Conservation (phyloP, 1,140 invertebrate genomes). For the Drosophila nigromelanica region DNA sequence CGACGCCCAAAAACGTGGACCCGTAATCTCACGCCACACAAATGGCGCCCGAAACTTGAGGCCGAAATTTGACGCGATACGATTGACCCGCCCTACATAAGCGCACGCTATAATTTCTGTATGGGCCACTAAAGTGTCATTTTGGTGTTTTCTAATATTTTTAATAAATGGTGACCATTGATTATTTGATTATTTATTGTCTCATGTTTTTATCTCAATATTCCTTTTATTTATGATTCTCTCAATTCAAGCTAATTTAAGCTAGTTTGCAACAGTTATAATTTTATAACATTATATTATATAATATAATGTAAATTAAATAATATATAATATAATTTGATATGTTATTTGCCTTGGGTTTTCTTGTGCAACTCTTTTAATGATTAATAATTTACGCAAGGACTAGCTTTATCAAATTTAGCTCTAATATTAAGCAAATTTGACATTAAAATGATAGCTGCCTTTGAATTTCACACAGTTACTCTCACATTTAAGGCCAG, state of each 20-base stretch:
- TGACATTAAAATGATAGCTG: background rate
- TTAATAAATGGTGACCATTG: constrained; percentile 35
- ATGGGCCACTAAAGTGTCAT: constrained; percentile 51
- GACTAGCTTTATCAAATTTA: no score
- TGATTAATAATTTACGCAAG: no score
- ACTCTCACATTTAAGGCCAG: constrained; percentile 2
- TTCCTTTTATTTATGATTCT: no score
- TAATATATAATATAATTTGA: background rate
- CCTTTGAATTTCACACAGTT: background rate
- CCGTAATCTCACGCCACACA: no score
- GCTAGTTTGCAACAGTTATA: no score
- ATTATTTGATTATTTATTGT: constrained; percentile 1
- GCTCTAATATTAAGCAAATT: background rate
- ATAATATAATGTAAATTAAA: background rate
- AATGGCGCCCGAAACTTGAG: no score
- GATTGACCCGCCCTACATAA: no score
- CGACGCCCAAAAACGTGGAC: no score
- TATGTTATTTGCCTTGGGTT: background rate
- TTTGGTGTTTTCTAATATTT: constrained; percentile 9
- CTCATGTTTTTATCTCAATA: no score
- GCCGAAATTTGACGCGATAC: no score
- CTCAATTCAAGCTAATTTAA: no score
- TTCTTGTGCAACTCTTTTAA: no score
- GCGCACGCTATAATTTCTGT: constrained; percentile 72
- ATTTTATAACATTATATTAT: background rate